phyloP scores from a whole-genome alignment of 2,113 vertebrate genomes.

The Microcebus tavaratra region DNA sequence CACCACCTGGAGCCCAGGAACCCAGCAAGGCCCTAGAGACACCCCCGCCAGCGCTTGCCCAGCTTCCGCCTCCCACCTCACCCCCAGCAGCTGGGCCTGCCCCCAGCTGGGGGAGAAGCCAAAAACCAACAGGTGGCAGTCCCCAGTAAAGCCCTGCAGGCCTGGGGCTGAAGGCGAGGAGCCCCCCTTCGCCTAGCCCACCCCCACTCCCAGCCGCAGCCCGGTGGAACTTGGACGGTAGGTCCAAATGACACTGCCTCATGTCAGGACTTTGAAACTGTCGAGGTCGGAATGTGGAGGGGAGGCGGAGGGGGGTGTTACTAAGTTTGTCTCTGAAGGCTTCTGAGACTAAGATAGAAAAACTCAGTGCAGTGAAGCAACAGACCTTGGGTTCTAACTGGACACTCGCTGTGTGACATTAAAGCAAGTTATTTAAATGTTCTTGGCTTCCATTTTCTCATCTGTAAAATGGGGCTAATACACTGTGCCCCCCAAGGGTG shows the following conservation, averaged over 20 bases:
- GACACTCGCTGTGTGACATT: not conserved
- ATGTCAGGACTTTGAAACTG: conserved; percentile 20
- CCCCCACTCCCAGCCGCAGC: not conserved
- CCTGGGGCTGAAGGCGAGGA: not conserved
- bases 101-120: conserved; percentile 18
- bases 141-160: conserved; percentile 22
- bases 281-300: not conserved
- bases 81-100: conserved; percentile 62
- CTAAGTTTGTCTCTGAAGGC: conserved; percentile 40
- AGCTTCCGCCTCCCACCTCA: not conserved
- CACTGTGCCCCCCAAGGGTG: not conserved
- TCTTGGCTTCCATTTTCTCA: conserved; percentile 30
- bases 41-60: not conserved
- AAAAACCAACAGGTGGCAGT: conserved; percentile 71
- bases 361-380: not conserved
- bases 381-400: not conserved
- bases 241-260: conserved; percentile 27
- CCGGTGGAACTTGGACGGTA: not conserved
- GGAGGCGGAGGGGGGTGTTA: not conserved
- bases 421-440: not conserved
- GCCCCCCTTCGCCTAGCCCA: not conserved
- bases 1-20: conserved; percentile 75
- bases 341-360: not conserved
- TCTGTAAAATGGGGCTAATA: conserved; percentile 14
- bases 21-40: conserved; percentile 65